phyloP scores from a whole-genome alignment of 2,113 vertebrate genomes.

The Oryzias melastigma region DNA sequence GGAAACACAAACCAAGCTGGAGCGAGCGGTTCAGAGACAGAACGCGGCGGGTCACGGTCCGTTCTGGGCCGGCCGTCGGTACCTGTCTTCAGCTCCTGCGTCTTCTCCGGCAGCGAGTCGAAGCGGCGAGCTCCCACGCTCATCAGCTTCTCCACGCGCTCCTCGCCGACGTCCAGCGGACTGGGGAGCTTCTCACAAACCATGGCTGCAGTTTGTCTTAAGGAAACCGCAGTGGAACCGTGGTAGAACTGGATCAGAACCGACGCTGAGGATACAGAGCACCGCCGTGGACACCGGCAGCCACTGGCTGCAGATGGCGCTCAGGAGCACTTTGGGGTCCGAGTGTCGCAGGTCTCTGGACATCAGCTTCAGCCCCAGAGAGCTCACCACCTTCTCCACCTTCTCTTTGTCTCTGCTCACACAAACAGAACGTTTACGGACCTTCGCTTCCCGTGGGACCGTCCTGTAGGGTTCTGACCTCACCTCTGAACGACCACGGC shows the following conservation, averaged over 20 bases:
- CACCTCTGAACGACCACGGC: conserved; percentile 88
- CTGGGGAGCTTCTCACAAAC: conserved; percentile 93
- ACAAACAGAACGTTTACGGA: background rate
- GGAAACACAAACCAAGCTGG: background rate
- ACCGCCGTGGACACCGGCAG: conserved; percentile 90
- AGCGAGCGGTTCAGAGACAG: no score
- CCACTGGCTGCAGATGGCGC: conserved; percentile 95
- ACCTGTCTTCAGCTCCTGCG: conserved; percentile 89
- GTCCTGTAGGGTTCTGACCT: background rate
- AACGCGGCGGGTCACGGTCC: no score
- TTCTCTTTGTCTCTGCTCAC: conserved; percentile 88
- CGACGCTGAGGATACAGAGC: conserved; percentile 85
- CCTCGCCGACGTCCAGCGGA: conserved; percentile 84
- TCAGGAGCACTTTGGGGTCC: conserved; percentile 92
- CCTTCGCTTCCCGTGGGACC: no score
- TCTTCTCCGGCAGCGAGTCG: conserved; percentile 85
- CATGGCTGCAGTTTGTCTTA: conserved; percentile 80
- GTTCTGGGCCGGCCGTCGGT: background rate
- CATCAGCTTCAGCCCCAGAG: conserved; percentile 86
- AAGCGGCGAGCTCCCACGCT: conserved; percentile 82
- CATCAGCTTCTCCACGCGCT: conserved; percentile 91
- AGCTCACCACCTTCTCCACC: conserved; percentile 90
- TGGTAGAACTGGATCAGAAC: background rate
- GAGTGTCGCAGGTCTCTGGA: conserved; percentile 86
- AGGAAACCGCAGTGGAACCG: conserved; percentile 9